Percentiles rank a stretch among this genome's conserved stretches.
phyloP scores from a whole-genome alignment of 2,113 vertebrate species.

The Mesoclemmys tuberculata region DNA sequence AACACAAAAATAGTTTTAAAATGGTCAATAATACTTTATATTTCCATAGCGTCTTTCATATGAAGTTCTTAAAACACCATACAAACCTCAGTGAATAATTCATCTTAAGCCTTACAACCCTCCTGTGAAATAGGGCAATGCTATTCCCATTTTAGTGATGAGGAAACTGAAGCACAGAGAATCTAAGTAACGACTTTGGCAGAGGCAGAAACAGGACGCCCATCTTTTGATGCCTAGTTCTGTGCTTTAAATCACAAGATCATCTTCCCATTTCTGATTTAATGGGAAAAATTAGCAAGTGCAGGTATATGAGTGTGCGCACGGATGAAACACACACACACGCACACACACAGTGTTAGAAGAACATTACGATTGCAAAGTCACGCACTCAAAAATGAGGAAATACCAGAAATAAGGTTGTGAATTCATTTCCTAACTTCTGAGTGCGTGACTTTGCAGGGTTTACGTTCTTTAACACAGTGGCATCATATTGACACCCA shows the following conservation, averaged over 20 bases:
- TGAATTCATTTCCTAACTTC: neutral
- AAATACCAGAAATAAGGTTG: neutral
- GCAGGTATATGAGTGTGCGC: neutral
- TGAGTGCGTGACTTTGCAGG: neutral
- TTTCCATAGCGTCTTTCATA: neutral
- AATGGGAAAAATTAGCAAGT: neutral
- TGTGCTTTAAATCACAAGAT: neutral
- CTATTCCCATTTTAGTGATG: neutral
- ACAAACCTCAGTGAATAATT: neutral
- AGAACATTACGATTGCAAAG: neutral
- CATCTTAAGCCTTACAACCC: neutral
- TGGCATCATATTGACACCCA: neutral
- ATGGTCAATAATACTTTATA: neutral
- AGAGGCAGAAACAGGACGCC: neutral
- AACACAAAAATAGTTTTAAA: neutral
- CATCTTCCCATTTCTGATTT: neutral
- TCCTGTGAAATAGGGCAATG: neutral
- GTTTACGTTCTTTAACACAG: neutral
- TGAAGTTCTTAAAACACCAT: neutral
- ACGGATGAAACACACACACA: neutral
- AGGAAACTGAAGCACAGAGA: neutral
- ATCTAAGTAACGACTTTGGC: neutral
- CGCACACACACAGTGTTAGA: neutral
- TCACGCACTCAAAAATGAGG: neutral
- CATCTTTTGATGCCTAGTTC: neutral